Conservation (phyloP, 2,888 invertebrate genomes). For the Slavum lentiscoides region DNA sequence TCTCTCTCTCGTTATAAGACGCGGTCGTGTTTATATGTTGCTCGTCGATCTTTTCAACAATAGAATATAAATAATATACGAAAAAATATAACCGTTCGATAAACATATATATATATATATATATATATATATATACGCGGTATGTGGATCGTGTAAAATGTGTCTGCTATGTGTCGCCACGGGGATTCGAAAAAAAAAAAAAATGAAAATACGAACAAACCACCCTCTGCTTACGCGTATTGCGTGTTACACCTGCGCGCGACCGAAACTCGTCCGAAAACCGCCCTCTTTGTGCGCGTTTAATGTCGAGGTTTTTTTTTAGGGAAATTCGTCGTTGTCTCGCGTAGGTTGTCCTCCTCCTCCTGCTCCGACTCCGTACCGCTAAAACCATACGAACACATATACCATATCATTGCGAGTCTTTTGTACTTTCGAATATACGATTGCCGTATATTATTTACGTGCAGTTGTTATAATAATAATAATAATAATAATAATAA, state of each 20-base stretch:
- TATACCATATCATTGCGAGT: no score
- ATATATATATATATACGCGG: not conserved
- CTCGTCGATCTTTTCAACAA: not conserved
- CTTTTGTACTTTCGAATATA: no score
- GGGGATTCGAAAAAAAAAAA: conserved; percentile 28
- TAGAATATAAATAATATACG: not conserved
- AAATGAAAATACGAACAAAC: not conserved
- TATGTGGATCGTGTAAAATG: conserved; percentile 4
- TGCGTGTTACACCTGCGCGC: conserved; percentile 48
- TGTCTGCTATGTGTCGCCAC: conserved; percentile 23
- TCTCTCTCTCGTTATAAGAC: not conserved
- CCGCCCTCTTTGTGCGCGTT: conserved; percentile 27
- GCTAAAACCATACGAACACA: no score
- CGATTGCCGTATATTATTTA: no score
- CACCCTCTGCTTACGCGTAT: not conserved
- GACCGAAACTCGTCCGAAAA: conserved; percentile 14
- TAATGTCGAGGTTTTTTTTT: conserved; percentile 27
- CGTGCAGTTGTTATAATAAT: no score
- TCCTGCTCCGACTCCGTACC: no score
- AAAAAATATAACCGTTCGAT: conserved; percentile 24
- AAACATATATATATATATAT: no score
- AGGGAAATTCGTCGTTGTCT: conserved; percentile 16
- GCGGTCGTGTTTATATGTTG: not conserved
- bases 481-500: no score
- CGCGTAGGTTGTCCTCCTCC: not conserved